Conservation (phyloP, 2,888 invertebrate genomes). For the Himalopsyche tibetana region DNA sequence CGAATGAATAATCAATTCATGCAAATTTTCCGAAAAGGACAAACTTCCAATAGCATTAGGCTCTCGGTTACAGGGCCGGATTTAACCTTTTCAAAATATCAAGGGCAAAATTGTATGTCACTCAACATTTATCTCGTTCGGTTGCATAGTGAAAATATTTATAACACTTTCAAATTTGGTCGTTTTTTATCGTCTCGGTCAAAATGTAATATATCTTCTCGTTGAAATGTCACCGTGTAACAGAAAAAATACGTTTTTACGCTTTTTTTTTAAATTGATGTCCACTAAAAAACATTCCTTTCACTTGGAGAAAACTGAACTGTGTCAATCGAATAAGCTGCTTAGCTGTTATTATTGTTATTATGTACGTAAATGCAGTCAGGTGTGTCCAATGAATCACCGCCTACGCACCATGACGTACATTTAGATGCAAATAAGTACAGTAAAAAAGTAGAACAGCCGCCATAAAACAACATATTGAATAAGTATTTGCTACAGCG, state of each 20-base stretch:
- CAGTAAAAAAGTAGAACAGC: not conserved
- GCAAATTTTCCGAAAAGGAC: too few species aligned
- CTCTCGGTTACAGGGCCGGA: too few species aligned
- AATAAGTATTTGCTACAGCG: not conserved
- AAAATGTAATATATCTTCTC: not conserved
- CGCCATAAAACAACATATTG: not conserved
- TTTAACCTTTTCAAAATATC: too few species aligned
- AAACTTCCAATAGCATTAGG: too few species aligned
- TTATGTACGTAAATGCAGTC: not conserved
- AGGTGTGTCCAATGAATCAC: conserved; percentile 25
- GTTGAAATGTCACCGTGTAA: not conserved
- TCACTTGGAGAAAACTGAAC: not conserved
- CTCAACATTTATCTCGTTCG: too few species aligned
- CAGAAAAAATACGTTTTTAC: too few species aligned
- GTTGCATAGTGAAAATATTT: too few species aligned
- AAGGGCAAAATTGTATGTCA: too few species aligned
- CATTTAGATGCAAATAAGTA: conserved; percentile 11
- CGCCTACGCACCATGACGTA: not conserved
- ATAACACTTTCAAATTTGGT: not conserved
- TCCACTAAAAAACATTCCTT: not conserved
- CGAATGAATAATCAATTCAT: too few species aligned
- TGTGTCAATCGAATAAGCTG: not conserved
- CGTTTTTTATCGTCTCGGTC: not conserved
- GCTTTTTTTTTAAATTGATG: not conserved
- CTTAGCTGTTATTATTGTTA: too few species aligned